Conservation (phyloP, 2,888 invertebrate species). For the Drosophila leonis region DNA sequence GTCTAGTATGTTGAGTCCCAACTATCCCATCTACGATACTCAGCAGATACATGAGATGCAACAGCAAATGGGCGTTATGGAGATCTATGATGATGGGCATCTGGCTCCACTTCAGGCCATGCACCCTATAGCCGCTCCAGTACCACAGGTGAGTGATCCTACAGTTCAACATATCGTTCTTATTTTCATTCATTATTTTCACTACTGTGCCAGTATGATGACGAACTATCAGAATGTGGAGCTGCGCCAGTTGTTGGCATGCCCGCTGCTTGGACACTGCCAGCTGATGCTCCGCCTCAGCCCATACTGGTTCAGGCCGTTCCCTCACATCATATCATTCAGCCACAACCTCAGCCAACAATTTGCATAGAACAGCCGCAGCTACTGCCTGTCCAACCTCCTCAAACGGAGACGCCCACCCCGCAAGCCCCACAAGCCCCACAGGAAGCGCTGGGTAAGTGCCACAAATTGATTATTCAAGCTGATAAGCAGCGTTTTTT, state of each 20-base stretch:
- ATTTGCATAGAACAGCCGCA: conserved; percentile 55
- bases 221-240: conserved; percentile 77
- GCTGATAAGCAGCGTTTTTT: conserved; percentile 21
- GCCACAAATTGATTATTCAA: conserved; percentile 15
- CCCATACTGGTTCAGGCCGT: conserved; percentile 58
- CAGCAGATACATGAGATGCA: conserved; percentile 83
- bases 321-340: conserved; percentile 69
- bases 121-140: conserved; percentile 61
- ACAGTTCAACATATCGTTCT: too few relatives aligned
- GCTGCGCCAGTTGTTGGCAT: conserved; percentile 53
- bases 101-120: conserved; percentile 68
- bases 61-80: conserved; percentile 84
- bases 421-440: conserved; percentile 51
- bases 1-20: conserved; percentile 84
- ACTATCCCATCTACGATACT: conserved; percentile 83
- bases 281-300: conserved; percentile 49
- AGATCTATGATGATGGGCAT: conserved; percentile 83
- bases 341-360: conserved; percentile 43
- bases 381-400: conserved; percentile 33
- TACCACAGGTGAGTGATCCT: conserved; percentile 69
- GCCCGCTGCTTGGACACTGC: conserved; percentile 68
- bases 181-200: neutral
- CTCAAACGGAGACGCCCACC: conserved; percentile 55
- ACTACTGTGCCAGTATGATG: conserved; percentile 64
- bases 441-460: conserved; percentile 67